Conservation (phyloP, 2,888 invertebrate species). For the Macropis europaea region DNA sequence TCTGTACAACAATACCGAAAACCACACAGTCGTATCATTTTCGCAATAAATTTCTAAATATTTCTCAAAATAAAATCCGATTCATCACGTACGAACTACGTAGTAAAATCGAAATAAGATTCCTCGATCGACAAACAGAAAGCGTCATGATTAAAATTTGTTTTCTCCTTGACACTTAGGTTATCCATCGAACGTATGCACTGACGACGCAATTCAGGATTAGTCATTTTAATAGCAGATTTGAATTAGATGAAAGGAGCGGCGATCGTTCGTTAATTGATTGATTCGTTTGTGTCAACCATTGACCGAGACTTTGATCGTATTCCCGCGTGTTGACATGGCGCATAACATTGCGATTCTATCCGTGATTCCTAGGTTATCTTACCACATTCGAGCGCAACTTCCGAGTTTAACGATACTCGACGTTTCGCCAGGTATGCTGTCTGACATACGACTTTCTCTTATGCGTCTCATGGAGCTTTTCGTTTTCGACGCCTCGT, state of each 20-base stretch:
- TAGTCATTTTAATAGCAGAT: neutral
- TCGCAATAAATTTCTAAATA: too few relatives aligned
- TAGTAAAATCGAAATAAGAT: too few relatives aligned
- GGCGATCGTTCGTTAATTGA: neutral
- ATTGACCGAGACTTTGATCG: constrained; percentile 4
- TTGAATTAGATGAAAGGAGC: neutral
- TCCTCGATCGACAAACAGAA: too few relatives aligned
- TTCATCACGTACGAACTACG: too few relatives aligned
- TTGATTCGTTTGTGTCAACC: neutral
- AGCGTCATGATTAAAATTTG: too few relatives aligned
- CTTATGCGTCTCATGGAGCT: neutral
- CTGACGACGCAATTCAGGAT: neutral
- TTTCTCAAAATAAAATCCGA: too few relatives aligned
- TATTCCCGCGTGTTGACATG: constrained; percentile 42
- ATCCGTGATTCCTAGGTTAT: constrained; percentile 70
- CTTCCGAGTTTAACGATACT: constrained; percentile 69
- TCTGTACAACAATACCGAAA: neutral
- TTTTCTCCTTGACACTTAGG: constrained; percentile 25
- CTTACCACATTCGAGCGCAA: constrained; percentile 64
- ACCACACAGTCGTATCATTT: neutral
- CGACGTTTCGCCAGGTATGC: constrained; percentile 70
- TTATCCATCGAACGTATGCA: constrained; percentile 13
- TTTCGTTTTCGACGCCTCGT: constrained; percentile 12
- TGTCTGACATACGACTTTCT: constrained; percentile 10
- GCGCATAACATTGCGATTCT: constrained; percentile 65